These are phyloP conservation scores for Elachura formosa DNA, from an alignment of 2,113 vertebrate species.

Conservation along the genomic window DNA sequence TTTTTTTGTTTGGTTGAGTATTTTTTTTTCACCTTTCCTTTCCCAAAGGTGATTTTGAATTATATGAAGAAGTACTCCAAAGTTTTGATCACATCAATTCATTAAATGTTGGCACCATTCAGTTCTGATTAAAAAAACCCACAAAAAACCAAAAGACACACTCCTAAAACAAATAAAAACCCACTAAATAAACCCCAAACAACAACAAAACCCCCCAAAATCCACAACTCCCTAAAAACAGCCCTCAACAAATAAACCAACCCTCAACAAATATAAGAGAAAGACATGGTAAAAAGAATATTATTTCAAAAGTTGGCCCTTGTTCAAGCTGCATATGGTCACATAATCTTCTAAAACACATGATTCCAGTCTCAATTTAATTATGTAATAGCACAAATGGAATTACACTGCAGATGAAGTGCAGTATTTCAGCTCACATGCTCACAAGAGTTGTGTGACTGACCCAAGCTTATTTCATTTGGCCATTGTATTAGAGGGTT, in stretches of 20 bases:
- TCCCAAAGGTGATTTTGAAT: constrained; percentile 70
- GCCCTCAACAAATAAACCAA: background rate
- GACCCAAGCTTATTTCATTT: constrained; percentile 70
- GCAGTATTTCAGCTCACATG: constrained; percentile 72
- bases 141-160: background rate
- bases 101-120: constrained; percentile 76
- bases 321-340: constrained; percentile 94
- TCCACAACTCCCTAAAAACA: background rate
- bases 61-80: constrained; percentile 68
- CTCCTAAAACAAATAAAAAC: background rate
- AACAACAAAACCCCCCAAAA: background rate
- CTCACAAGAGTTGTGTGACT: constrained; percentile 62
- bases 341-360: constrained; percentile 95
- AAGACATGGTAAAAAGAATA: constrained; percentile 72
- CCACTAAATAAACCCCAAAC: background rate
- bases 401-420: constrained; percentile 90
- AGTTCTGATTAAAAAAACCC: constrained; percentile 66
- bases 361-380: constrained; percentile 91
- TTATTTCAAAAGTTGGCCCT: constrained; percentile 81
- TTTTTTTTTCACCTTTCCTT: background rate
- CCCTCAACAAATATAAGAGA: constrained; percentile 65
- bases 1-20: background rate
- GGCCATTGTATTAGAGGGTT: constrained; percentile 67
- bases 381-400: constrained; percentile 95
- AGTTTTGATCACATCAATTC: constrained; percentile 78